Base-by-base conservation (phyloP, 2,888 invertebrate genomes). In the Scaptomyza polygonia region DNA sequence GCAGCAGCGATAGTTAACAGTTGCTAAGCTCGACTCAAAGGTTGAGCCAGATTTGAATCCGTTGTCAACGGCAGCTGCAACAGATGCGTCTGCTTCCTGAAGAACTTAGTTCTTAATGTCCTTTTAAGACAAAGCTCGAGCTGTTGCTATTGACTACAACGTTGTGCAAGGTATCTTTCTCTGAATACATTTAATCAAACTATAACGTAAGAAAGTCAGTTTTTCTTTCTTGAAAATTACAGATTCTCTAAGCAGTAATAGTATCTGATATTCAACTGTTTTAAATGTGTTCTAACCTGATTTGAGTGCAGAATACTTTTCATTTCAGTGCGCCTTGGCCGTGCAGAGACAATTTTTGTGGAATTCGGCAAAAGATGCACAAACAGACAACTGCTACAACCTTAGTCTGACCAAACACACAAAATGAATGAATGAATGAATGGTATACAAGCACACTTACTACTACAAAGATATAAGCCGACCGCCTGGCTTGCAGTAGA, bases 11-110 rank as follows among this genome's bases (percentile, higher is more conserved):
- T 47, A 72, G 66, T 72, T 65, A 54, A 53, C 34, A 70, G 44
- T 9, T 32, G 6, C 43, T 30, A n/a, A n/a, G 12, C n/a, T 8
- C 9, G 21, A 53, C 34, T 25, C 36, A 0, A 21, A 25, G 21
- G 3, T n/a, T n/a, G 47, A 29, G 61, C n/a, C 54, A 47, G 43
- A 55, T 55, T 67, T 47, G 42, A 32, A 45, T 52, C 25, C 45
- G 59, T 51, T 72, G 49, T 54, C 68, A 71, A 49, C 52, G 34
- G 39, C 36, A 36, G 5, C 3, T 53, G 75, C 44, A 56, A 48
- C 52, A 68, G 69, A 53, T 45, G 68, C 55, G 48, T n/a, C 66
- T 21, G 27, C 32, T 39, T n/a, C 47, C 32, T 5, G 36, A 3
- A 8, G 36, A 2, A 25, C 7, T 25, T 48, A n/a, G 5, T 43